Evolutionary conservation across 2,113 vertebrate genomes (phyloP).

Genomic region (Archilochus colubris): DNA sequence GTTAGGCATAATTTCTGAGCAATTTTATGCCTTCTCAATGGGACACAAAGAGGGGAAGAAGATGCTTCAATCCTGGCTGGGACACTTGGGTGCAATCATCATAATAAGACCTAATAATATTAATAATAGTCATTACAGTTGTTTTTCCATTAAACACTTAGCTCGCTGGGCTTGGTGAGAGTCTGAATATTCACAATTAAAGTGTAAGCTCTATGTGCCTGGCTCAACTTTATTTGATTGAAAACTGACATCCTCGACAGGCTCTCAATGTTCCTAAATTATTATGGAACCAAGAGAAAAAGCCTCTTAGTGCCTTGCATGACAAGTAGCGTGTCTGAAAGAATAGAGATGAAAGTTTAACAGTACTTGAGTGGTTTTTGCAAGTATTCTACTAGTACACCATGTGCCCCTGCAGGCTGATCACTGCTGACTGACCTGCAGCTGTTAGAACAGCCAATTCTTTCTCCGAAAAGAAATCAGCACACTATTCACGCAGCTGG

Average conservation of each 20-base stretch:
- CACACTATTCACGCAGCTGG: background rate
- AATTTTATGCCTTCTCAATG: background rate
- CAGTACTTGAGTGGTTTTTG: background rate
- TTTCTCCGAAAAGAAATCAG: background rate
- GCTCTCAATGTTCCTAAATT: background rate
- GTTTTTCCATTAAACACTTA: background rate
- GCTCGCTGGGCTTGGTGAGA: background rate
- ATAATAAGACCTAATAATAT: background rate
- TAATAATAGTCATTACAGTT: background rate
- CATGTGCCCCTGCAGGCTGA: background rate
- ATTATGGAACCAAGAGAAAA: background rate
- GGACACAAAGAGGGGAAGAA: background rate
- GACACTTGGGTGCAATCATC: background rate
- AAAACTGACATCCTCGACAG: background rate
- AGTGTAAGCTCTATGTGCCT: background rate
- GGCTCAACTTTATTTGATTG: background rate
- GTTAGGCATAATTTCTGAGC: background rate
- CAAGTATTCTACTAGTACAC: background rate
- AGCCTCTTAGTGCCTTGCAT: background rate
- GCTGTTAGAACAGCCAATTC: background rate
- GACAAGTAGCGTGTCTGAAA: background rate
- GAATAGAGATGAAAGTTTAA: background rate
- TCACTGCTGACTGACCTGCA: background rate
- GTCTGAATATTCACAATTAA: background rate
- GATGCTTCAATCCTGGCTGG: background rate